Evolutionary conservation across 2,113 vertebrate species (phyloP), one percentile per base, ranked within the genome.

Genomic region (Telmatochromis sp.): DNA sequence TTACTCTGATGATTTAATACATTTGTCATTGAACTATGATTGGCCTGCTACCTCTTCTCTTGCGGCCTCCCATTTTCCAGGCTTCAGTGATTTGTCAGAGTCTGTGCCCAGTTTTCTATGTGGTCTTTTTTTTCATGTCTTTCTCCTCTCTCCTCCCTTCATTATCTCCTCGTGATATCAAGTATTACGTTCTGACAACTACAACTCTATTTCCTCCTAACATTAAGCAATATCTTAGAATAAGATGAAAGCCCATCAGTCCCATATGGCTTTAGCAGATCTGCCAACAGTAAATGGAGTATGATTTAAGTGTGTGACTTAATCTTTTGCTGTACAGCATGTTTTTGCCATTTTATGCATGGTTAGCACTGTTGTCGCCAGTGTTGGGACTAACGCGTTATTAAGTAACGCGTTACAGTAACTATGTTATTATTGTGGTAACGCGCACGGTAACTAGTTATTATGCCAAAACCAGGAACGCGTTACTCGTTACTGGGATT

Each of bases 1-100:
- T 88, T 63, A 65, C 28, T 80, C 47, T 45, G 47, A 78, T 87
- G 81, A 91, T 93, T 89, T 80, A 85, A 93, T 80, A 51, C 49
- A 87, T 85, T 90, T 86, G 82, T 85, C 58, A 75, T 86, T 87
- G 80, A 86, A 85, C 89, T 87, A 40, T 81, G 87, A 94, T 91
- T 92, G 91, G 85, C 65, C 40, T 15, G 49, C 75, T 63, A 23
- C 88, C 57, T 79, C 86, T 84, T 58, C 70, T 87, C 58, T 82
- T 49, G 53, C 53, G 12, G 23, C 60, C 73, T 85, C 88, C 80
- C 45, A 53, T 86, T 92, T 88, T 88, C 68, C 85, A 89, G 83
- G 70, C 87, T 87, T 89, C 53, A 90, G 58, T 19, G 5, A 88
- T 91, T 89, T 92, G 81, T 90, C 86, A 86, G 83, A 87, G 60